phyloP scores from a whole-genome alignment of 2,113 vertebrate species.

The Trichechus manatus region DNA sequence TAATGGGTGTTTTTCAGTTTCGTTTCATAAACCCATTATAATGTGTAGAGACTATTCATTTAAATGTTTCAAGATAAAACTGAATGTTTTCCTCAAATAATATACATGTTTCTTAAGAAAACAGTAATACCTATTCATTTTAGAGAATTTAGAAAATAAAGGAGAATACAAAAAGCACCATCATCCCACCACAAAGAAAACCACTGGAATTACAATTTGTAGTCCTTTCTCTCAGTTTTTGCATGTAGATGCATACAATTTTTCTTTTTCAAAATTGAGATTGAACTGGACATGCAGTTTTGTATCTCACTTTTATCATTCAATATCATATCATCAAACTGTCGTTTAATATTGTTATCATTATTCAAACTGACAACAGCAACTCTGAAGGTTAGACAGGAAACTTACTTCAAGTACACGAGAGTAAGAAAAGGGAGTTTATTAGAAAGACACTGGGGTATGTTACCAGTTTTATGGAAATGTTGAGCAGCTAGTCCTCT shows the following conservation, averaged over 20 bases:
- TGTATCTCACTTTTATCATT: not conserved
- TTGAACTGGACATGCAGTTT: not conserved
- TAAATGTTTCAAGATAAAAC: not conserved
- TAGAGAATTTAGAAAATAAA: conserved; percentile 1
- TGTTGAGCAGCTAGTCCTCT: not conserved
- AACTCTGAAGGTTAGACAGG: not conserved
- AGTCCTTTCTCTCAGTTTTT: not conserved
- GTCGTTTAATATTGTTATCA: not conserved
- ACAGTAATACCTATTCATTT: not conserved
- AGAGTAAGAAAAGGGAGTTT: not conserved
- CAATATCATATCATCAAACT: not conserved
- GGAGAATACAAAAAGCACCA: not conserved
- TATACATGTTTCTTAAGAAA: conserved; percentile 23
- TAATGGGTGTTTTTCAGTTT: not conserved
- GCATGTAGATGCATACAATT: not conserved
- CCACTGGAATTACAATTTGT: too few species aligned
- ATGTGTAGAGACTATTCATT: not conserved
- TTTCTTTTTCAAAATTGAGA: not conserved
- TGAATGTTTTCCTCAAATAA: not conserved
- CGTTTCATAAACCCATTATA: too few species aligned
- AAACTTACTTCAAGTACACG: not conserved
- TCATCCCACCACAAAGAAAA: not conserved
- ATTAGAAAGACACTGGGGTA: not conserved
- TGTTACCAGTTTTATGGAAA: not conserved
- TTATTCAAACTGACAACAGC: not conserved